Conservation (phyloP, 2,113 vertebrate species). For the Pachypanchax playfairii region DNA sequence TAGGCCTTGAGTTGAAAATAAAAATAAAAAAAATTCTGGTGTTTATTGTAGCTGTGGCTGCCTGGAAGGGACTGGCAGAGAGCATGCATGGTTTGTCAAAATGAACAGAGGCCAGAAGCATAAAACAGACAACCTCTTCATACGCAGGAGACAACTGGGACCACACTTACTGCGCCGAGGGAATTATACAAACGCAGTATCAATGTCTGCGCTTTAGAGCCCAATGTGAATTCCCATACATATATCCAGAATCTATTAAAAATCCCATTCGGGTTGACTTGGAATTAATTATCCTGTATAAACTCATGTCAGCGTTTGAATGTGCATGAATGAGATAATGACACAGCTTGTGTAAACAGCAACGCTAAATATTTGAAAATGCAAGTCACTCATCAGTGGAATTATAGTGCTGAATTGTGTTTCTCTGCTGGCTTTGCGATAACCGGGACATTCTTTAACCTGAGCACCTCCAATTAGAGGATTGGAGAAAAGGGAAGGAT, state of each 20-base stretch:
- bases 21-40: slow-evolving; percentile 8
- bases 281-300: slow-evolving; percentile 54
- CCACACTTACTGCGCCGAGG: slow-evolving; percentile 57
- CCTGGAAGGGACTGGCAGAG: slow-evolving; percentile 79
- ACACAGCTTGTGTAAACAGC: slow-evolving; percentile 60
- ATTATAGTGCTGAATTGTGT: slow-evolving; percentile 64
- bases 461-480: slow-evolving; percentile 78
- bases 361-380: slow-evolving; percentile 69
- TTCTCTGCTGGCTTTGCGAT: slow-evolving; percentile 76
- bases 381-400: slow-evolving; percentile 65
- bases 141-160: slow-evolving; percentile 58
- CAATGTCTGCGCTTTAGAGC: slow-evolving; percentile 48
- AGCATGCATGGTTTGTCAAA: slow-evolving; percentile 70
- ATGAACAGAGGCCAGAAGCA: slow-evolving; percentile 68
- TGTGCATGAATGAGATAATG: slow-evolving; percentile 70
- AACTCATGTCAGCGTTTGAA: slow-evolving; percentile 58
- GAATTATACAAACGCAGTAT: slow-evolving; percentile 58
- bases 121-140: slow-evolving; percentile 66
- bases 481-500: slow-evolving; percentile 29
- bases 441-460: slow-evolving; percentile 79
- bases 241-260: slow-evolving; percentile 62
- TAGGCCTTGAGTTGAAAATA: slow-evolving; percentile 28
- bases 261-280: slow-evolving; percentile 49
- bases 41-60: slow-evolving; percentile 82
- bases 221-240: slow-evolving; percentile 39